Base-by-base conservation (phyloP, 2,797 vertebrate genomes). In the Anguilla pacifica region DNA sequence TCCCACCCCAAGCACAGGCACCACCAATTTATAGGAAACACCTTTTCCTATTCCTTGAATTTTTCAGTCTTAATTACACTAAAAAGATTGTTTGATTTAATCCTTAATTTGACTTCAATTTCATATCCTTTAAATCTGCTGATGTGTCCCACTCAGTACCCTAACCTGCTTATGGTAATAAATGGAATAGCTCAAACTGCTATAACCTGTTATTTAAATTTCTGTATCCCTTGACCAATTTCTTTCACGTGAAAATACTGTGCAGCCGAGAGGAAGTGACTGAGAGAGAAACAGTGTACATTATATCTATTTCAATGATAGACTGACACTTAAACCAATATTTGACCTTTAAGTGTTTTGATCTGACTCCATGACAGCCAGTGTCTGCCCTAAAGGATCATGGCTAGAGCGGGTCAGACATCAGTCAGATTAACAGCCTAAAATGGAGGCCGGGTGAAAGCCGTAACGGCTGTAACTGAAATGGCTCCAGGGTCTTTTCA, bases 401-500 rank as follows among this genome's bases (percentile, higher is more conserved):
- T 85, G 83, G 53, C 82, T 35, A 22, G 28, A 39, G 51, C 3
- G 13, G 72, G 84, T 51, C 28, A 49, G 31, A 49, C 59, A 85
- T 53, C 74, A 77, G 25, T 88, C 83, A 61, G 70, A 61, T 67
- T 55, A 88, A 51, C 64, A 74, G 64, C 51, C 49, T 59, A 9
- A 85, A 61, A 85, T 79, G 72, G 55, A 88, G 84, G 55, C 84
- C 17, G 53, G 2, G 55, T 79, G 70, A 53, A 85, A 72, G 35
- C 83, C 13, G 31, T 6, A 46, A 88, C 19, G 83, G 70, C 6
- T 19, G 5, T 28, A 51, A 25, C 17, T 51, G 55, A 89, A 89
- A 91, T 79, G 53, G 90, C 87, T 43, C 83, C 89, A n/a, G 79
- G 74, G 82, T 85, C 86, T 79, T 89, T 88, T 88, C 91, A 88